phyloP scores from a whole-genome alignment of 2,888 invertebrate species.

The Plagodis dolabraria region DNA sequence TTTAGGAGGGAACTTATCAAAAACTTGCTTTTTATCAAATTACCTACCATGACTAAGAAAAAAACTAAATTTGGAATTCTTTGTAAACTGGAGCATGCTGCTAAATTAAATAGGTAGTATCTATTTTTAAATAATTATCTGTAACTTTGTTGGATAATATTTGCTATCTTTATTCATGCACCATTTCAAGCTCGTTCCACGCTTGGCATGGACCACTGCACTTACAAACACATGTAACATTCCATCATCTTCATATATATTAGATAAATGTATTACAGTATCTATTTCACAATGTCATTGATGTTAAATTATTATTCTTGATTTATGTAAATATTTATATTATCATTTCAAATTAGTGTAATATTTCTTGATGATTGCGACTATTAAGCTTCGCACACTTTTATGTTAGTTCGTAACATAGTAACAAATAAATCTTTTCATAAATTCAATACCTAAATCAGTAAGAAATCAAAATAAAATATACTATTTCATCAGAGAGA shows the following conservation, averaged over 20 bases:
- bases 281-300: constrained; percentile 14
- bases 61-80: no score
- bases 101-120: no score
- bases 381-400: constrained; percentile 17
- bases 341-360: constrained; percentile 17
- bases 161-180: constrained; percentile 34
- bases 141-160: constrained; percentile 27
- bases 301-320: constrained; percentile 17
- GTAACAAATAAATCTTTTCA: no score
- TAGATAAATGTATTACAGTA: background rate
- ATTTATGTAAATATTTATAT: constrained; percentile 29
- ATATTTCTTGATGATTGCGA: constrained; percentile 26
- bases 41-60: no score
- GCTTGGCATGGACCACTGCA: constrained; percentile 53
- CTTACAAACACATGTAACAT: constrained; percentile 38
- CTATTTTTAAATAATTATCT: no score
- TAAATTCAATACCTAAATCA: no score
- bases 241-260: constrained; percentile 20
- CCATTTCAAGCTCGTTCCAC: constrained; percentile 42
- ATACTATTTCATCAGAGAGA: no score
- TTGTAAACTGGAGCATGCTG: no score
- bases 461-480: no score
- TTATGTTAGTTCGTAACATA: no score
- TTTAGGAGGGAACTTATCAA: no score
- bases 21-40: no score